phyloP scores from a whole-genome alignment of 2,797 vertebrate species.

The Spinus olivaceus region DNA sequence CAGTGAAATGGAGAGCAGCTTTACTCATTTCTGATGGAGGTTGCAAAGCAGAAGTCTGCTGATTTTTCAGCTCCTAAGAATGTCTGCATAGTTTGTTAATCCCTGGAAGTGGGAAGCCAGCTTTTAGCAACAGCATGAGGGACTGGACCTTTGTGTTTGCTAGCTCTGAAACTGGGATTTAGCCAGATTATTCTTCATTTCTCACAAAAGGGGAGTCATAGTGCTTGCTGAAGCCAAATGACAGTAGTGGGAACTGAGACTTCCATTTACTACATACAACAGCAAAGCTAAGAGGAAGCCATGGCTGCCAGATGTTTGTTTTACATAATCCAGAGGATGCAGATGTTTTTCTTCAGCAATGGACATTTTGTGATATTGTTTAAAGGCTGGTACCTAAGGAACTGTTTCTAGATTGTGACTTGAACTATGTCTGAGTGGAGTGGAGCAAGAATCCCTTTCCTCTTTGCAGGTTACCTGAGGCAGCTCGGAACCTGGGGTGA shows the following conservation, averaged over 20 bases:
- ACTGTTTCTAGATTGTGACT: not conserved
- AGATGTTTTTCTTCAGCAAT: slow-evolving; percentile 55
- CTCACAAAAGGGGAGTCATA: slow-evolving; percentile 43
- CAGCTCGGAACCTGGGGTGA: not conserved
- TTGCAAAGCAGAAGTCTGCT: slow-evolving; percentile 12
- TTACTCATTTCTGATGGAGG: not conserved
- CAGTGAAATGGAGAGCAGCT: not conserved
- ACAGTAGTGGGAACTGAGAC: slow-evolving; percentile 40
- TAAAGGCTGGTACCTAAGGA: slow-evolving; percentile 29
- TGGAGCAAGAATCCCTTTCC: not conserved
- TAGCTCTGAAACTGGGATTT: slow-evolving; percentile 46
- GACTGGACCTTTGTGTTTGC: slow-evolving; percentile 38
- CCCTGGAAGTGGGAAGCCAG: slow-evolving; percentile 32
- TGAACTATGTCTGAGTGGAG: not conserved
- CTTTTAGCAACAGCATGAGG: slow-evolving; percentile 53
- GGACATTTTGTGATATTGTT: not conserved
- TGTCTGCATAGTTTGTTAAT: slow-evolving; percentile 52
- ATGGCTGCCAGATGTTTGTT: slow-evolving; percentile 60
- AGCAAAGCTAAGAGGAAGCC: slow-evolving; percentile 50
- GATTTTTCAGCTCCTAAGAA: slow-evolving; percentile 19
- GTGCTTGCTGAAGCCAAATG: slow-evolving; percentile 42
- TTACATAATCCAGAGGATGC: slow-evolving; percentile 58
- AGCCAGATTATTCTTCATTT: slow-evolving; percentile 65
- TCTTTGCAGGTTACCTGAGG: not conserved
- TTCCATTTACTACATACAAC: slow-evolving; percentile 37